These are phyloP conservation scores for Rhimphoctona megacephalus DNA, from an alignment of 2,888 invertebrate genomes.

Conservation along the genomic window DNA sequence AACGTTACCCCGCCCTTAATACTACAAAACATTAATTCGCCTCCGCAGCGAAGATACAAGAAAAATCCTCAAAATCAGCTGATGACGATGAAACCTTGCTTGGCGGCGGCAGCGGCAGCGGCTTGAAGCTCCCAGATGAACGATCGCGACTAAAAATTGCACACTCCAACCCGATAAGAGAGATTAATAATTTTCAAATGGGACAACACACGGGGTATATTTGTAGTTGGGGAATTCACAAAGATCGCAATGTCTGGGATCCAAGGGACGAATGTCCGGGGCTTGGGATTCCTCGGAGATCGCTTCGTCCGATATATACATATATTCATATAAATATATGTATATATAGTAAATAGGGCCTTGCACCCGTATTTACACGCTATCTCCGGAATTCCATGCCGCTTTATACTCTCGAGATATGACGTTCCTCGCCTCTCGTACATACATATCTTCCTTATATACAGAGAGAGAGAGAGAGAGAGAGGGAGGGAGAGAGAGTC, in stretches of 20 bases:
- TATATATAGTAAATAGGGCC: constrained; percentile 17
- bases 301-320: neutral
- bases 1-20: no score
- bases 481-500: neutral
- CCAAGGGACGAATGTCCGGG: neutral
- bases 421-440: constrained; percentile 33
- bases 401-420: constrained; percentile 66
- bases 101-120: no score
- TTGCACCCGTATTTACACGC: constrained; percentile 61
- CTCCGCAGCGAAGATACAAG: neutral
- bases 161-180: neutral
- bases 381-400: constrained; percentile 70
- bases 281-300: constrained; percentile 18
- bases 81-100: neutral
- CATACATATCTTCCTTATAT: neutral
- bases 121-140: neutral
- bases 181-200: neutral
- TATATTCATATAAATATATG: neutral
- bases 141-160: neutral
- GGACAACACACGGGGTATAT: neutral
- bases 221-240: neutral
- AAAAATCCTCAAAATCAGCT: neutral
- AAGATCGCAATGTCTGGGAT: constrained; percentile 1
- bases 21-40: neutral
- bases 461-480: neutral